Conservation (phyloP, 2,113 vertebrate genomes). For the Theristicus caerulescens region DNA sequence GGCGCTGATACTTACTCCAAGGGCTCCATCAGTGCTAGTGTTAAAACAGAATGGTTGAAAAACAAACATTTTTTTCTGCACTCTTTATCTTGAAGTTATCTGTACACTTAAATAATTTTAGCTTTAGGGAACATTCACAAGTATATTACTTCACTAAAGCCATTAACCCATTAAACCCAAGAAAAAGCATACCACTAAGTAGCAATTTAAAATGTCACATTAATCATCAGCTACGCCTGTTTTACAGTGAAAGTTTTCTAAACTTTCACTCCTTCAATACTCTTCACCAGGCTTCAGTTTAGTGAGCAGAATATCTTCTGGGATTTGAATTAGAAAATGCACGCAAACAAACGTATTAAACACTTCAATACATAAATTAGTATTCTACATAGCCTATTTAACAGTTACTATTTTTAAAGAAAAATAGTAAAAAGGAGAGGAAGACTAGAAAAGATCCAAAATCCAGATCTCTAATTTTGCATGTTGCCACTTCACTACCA, state of each 20-base stretch:
- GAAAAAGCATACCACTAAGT: background rate
- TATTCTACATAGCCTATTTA: background rate
- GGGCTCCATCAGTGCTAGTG: slow-evolving; percentile 88
- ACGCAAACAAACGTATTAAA: background rate
- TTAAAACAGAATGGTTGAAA: background rate
- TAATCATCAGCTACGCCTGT: background rate
- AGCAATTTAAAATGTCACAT: background rate
- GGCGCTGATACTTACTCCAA: slow-evolving; percentile 96
- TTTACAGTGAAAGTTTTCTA: background rate
- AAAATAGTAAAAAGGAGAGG: background rate
- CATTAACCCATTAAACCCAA: background rate
- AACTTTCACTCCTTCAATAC: background rate
- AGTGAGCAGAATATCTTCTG: background rate
- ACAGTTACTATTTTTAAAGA: background rate
- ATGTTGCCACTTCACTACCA: background rate
- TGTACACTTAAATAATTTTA: background rate
- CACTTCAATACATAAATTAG: background rate
- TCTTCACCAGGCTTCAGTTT: background rate
- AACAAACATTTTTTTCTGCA: background rate
- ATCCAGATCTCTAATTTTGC: background rate
- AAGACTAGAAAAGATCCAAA: background rate
- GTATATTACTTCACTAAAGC: background rate
- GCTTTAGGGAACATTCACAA: background rate
- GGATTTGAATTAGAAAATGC: background rate
- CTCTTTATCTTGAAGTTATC: background rate